Evolutionary conservation across 2,888 invertebrate genomes (phyloP), one percentile per base, ranked within the genome.

Genomic region (Prosopocoilus inquinatus): DNA sequence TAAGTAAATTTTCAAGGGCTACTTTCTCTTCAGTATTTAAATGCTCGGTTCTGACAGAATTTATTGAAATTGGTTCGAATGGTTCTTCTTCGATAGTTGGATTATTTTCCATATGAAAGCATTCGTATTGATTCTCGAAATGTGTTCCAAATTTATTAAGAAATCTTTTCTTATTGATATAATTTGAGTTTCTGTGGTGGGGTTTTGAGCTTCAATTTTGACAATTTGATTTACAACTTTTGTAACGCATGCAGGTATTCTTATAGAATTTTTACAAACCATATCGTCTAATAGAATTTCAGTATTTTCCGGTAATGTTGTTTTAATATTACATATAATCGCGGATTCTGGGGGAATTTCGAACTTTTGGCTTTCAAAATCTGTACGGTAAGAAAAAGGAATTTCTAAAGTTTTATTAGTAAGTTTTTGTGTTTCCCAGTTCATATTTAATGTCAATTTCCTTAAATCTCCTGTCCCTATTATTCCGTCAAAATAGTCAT

Each of bases 401-500:
- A 28, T 28, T 28, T 28, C 20, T 28, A 28, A 28, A 1, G 28
- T 39, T 11, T 35, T 36, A 35, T 54, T 57, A 28, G 20, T n/a
- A 11, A 55, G 28, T 36, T 11, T 32, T 54, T 57, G 43, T 32
- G 48, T 55, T 28, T 39, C 36, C 33, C 53, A 34, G 9, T 54
- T 35, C 11, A 55, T 39, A 8, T 13, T 16, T 28, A 55, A 47
- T 28, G 52, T 51, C 16, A 53, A 9, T 12, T 56, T 47, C 20
- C 34, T 28, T 36, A 56, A 28, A 7, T 56, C 57, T 9, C 20
- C 2, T 9, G 49, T 2, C 1, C 48, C 53, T 15, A 55, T 13
- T 9, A 56, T 55, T n/a, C 57, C 53, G 9, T 56, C 57, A 11
- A 56, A 56, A 49, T 44, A 55, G 3, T 47, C 28, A 28, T 57